Evolutionary conservation across 2,888 invertebrate genomes (phyloP).

Genomic region (Andrena dorsata): DNA sequence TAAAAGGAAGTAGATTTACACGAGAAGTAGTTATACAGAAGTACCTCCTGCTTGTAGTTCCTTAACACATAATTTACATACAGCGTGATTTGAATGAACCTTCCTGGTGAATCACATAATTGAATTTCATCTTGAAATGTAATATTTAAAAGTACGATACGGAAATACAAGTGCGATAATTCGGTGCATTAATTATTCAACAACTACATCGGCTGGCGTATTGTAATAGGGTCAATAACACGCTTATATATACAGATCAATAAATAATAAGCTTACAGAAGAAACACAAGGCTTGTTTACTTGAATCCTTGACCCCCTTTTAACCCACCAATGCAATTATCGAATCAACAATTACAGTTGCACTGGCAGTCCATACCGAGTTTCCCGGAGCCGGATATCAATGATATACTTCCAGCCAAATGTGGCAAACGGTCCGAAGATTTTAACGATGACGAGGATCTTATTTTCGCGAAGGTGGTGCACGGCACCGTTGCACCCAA

Average conservation of each 20-base stretch:
- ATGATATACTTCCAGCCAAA: slow-evolving; percentile 81
- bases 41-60: background rate
- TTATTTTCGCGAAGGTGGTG: slow-evolving; percentile 87
- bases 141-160: background rate
- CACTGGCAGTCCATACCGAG: slow-evolving; percentile 54
- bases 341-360: slow-evolving; percentile 50
- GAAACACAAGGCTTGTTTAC: slow-evolving; percentile 42
- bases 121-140: background rate
- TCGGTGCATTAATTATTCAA: background rate
- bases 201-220: background rate
- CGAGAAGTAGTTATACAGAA: background rate
- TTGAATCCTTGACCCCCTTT: slow-evolving; percentile 69
- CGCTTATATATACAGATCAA: slow-evolving; percentile 29
- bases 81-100: background rate
- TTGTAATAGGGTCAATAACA: slow-evolving; percentile 15
- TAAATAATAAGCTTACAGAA: slow-evolving; percentile 54
- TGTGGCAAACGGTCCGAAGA: slow-evolving; percentile 87
- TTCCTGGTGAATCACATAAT: background rate
- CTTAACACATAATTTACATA: background rate
- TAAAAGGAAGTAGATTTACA: background rate
- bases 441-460: slow-evolving; percentile 83
- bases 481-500: slow-evolving; percentile 87
- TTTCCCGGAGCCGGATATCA: slow-evolving; percentile 66
- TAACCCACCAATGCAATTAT: slow-evolving; percentile 20
- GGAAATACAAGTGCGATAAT: background rate